phyloP scores from a whole-genome alignment of 2,113 vertebrate genomes.

The Shinisaurus crocodilurus region DNA sequence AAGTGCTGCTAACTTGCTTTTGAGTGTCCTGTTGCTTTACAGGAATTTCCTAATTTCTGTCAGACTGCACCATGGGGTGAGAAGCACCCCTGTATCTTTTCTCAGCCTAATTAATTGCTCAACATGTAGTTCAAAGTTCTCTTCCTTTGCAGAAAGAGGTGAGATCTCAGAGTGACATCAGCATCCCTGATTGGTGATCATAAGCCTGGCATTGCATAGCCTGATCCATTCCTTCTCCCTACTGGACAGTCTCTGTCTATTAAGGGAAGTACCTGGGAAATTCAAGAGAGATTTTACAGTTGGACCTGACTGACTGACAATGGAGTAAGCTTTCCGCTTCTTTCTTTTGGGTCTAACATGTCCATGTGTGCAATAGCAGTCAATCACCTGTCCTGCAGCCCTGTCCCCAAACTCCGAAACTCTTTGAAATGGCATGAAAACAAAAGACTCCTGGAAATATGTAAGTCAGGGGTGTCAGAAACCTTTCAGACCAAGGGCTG shows the following conservation, averaged over 20 bases:
- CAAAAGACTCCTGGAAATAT: not conserved
- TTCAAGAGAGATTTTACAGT: not conserved
- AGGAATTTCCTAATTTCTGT: not conserved
- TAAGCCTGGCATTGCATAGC: not conserved
- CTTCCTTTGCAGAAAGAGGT: not conserved
- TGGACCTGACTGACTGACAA: not conserved
- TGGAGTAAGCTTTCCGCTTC: not conserved
- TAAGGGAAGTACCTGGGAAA: not conserved
- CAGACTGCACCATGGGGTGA: not conserved
- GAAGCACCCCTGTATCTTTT: not conserved
- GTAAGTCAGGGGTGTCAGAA: not conserved
- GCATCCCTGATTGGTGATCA: not conserved
- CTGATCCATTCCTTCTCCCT: not conserved
- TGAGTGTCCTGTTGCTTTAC: not conserved
- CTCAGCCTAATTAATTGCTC: not conserved
- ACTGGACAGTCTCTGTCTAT: not conserved
- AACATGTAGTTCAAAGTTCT: not conserved
- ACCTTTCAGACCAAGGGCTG: too few relatives aligned
- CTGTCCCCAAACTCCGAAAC: not conserved
- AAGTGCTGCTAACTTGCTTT: not conserved
- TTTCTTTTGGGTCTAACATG: not conserved
- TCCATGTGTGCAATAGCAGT: not conserved
- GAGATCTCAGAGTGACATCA: not conserved
- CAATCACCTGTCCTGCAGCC: not conserved
- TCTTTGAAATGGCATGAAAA: not conserved